phyloP scores from a whole-genome alignment of 30 jellyfish, hydroid and myxozoan species.

The Nemopilema nomurai region DNA sequence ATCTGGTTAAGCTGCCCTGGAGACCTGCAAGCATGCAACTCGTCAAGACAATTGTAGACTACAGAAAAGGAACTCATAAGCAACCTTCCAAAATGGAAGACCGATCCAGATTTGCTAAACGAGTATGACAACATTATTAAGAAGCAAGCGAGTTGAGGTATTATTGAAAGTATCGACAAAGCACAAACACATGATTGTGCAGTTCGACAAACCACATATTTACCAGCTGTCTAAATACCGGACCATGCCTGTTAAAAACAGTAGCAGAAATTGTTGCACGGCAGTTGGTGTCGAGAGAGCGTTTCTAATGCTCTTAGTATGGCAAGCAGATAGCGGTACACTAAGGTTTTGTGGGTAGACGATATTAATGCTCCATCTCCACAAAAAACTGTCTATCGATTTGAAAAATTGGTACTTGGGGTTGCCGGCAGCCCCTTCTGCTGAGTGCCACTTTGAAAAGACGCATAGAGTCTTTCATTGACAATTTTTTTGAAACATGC shows the following conservation, averaged over 20 bases:
- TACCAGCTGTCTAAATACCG: conserved; percentile 18
- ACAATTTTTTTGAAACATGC: not conserved
- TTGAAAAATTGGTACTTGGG: not conserved
- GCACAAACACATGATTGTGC: not conserved
- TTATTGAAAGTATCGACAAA: not conserved
- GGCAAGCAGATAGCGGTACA: not conserved
- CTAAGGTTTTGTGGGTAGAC: not conserved
- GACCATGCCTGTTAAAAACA: conserved; percentile 19
- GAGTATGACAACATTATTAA: not conserved
- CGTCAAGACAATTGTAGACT: not conserved
- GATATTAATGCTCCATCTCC: not conserved
- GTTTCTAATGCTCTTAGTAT: not conserved
- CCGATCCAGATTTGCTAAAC: not conserved
- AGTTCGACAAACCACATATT: not conserved
- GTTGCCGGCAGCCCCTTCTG: conserved; percentile 13
- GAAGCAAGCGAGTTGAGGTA: not conserved
- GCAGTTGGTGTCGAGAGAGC: conserved; percentile 13
- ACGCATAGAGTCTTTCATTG: conserved; percentile 3
- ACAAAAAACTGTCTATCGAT: not conserved
- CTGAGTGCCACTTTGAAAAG: not conserved
- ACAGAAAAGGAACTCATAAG: not conserved
- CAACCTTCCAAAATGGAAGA: not conserved
- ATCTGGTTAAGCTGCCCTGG: not conserved
- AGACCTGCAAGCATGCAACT: not conserved
- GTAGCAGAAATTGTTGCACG: conserved; percentile 33